Base-by-base conservation (phyloP, 2,888 invertebrate genomes). In the Entomobrya multifasciata region DNA sequence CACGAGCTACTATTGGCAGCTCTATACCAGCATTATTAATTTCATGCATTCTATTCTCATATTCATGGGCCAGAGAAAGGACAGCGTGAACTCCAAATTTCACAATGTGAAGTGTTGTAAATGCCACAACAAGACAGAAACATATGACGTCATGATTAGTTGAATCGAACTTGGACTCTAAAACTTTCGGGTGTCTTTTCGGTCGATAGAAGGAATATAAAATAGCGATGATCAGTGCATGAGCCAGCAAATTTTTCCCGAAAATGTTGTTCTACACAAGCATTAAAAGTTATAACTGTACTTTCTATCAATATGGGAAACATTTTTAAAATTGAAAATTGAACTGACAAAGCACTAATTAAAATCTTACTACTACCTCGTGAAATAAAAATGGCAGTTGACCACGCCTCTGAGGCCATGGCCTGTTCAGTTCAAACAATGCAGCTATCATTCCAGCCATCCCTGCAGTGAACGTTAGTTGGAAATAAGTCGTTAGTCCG, bases 391-490 rank as follows among this genome's bases (percentile, higher is more conserved):
- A 87, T 0, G 87, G 81, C 25, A 82, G 13, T 67, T 30, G 77
- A 6, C 82, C 87, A 11, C 70, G 70, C 4, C 36, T 20, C 57
- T 78, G 77, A 22, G 87, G 87, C 87, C 87, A 87, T 0, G 87
- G 82, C 41, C 41, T 55, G 47, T 87, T 82, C 30, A 87, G 17
- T 22, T 87, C 87, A 77, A 82, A 81, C 22, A 87, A 27, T 1
- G 87, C 77, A 22, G 60, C 77, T n/a, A 87, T 47, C 82, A 87
- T 77, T 47, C 87, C 87, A 13, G 30, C 52, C 36, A 87, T 70
- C 0, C 47, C 77, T 15, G 87, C 87, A 3, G 60, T 67, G 27
- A 87, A 87, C n/a, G 41, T 52, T 13, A 82, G 47, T 25, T 87
- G 87, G 25, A 82, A 87, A 25, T 60, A 82, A 1, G 62, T 62